A percentile compares a stretch with the other conserved stretches of the same genome.
These are phyloP conservation scores for Tetragonisca angustula DNA, from an alignment of 2,888 invertebrate genomes.

Conservation along the genomic window DNA sequence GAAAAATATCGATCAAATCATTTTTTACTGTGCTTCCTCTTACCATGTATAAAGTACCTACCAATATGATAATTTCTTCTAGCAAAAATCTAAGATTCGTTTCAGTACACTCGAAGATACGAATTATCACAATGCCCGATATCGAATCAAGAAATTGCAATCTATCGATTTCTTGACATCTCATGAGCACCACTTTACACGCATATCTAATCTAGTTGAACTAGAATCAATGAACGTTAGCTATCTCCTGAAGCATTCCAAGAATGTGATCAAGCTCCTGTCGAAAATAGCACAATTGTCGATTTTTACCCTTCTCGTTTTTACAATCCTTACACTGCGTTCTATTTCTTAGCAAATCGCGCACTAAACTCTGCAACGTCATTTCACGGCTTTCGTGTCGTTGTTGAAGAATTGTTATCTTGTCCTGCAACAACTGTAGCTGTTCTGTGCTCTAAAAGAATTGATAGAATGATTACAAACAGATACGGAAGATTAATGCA, in stretches of 20 bases:
- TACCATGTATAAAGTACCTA: constrained; percentile 17
- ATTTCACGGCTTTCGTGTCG: constrained; percentile 82
- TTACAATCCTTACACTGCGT: constrained; percentile 81
- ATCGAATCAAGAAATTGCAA: constrained; percentile 37
- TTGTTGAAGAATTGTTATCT: constrained; percentile 80
- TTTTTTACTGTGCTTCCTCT: constrained; percentile 15
- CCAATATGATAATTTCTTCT: constrained; percentile 25
- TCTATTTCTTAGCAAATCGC: constrained; percentile 79
- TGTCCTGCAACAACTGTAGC: constrained; percentile 80
- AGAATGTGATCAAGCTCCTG: constrained; percentile 82
- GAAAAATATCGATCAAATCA: constrained; percentile 24
- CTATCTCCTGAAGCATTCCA: constrained; percentile 81
- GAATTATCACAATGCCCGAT: constrained; percentile 66
- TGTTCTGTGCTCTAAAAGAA: constrained; percentile 79
- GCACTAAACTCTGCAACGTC: constrained; percentile 80
- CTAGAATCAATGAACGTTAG: constrained; percentile 73
- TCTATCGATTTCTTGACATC: constrained; percentile 12
- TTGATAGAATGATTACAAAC: constrained; percentile 13
- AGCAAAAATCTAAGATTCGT: constrained; percentile 12
- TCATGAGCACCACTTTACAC: constrained; percentile 17
- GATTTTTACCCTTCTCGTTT: constrained; percentile 76
- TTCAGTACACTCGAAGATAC: constrained; percentile 22
- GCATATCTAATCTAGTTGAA: background rate
- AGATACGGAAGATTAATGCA: background rate
- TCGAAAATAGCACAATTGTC: constrained; percentile 80